Evolutionary conservation across 2,888 invertebrate species (phyloP).

Genomic region (Aleiodes testaceus): DNA sequence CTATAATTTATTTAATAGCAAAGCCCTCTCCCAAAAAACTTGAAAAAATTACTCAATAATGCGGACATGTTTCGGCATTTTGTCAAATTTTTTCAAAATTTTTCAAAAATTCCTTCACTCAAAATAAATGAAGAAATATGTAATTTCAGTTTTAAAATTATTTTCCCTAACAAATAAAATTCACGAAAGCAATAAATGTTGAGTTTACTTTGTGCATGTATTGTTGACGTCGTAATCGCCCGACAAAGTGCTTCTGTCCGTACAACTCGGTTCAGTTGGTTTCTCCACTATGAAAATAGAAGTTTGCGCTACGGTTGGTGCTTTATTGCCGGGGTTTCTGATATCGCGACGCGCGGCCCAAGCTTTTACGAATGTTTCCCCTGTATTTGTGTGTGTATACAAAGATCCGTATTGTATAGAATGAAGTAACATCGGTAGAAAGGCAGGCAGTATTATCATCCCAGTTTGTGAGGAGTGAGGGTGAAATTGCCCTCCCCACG

Average conservation of each 20-base stretch:
- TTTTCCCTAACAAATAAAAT: conserved; percentile 16
- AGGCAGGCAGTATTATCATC: conserved; percentile 69
- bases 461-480: conserved; percentile 57
- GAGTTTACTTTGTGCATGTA: conserved; percentile 6
- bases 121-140: no score
- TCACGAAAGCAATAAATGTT: conserved; percentile 8
- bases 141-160: neutral
- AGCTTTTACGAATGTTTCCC: conserved; percentile 40
- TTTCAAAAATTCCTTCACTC: no score
- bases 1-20: no score
- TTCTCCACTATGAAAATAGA: conserved; percentile 12
- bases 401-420: conserved; percentile 32
- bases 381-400: conserved; percentile 40
- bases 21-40: no score
- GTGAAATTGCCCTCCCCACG: conserved; percentile 63
- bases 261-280: neutral
- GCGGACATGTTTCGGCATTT: no score
- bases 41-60: no score
- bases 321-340: conserved; percentile 68
- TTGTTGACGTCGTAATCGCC: conserved; percentile 26
- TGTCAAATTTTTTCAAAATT: neutral
- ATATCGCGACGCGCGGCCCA: conserved; percentile 63
- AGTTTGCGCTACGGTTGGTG: conserved; percentile 55
- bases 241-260: conserved; percentile 26
- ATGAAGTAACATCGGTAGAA: conserved; percentile 60